Evolutionary conservation across 2,888 invertebrate species (phyloP), one percentile per base, ranked within the genome.

Genomic region (Leptinotarsa tumamoca): DNA sequence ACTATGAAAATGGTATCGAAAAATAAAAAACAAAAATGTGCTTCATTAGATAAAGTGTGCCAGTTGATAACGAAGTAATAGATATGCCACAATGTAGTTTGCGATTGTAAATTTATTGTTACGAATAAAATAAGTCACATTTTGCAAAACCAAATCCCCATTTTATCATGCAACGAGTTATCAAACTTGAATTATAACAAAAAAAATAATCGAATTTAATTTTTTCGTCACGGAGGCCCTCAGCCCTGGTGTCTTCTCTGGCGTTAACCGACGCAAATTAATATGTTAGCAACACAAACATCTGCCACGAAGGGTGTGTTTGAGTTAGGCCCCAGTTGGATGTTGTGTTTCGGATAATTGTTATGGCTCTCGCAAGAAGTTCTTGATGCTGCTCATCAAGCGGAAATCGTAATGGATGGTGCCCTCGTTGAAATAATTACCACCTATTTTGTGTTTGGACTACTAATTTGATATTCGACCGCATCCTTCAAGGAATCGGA

Each of bases 231-330:
- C 18, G 18, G 7, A 23, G 52, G 13, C 14, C 27, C 68, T 51
- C 5, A 51, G 33, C 18, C 50, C 21, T 49, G 50, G 68, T 51
- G 68, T 33, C 50, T 21, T 68, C 50, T n/a, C 10, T 68, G 68
- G 56, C 67, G 75, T 75, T 68, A 63, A 54, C 72, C 71, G 75
- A 68, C 81, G 81, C 76, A 79, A 80, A 81, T 81, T 79, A 77
- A 78, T 77, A 78, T 69, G 75, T 79, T 78, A 74, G 73, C 43
- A 70, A 72, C 50, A 71, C 68, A 74, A 73, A 75, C 79, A 79
- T 79, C 77, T 76, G 73, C 56, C 56, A 27, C n/a, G 43, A 56
- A 54, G 56, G 56, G 67, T 51, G 49, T 79, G 80, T 80, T 79
- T 80, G 77, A 77, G 74, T 81, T 77, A 15, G 77, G 72, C 73